phyloP scores from a whole-genome alignment of 2,888 invertebrate species.

The Antheraea assamensis region DNA sequence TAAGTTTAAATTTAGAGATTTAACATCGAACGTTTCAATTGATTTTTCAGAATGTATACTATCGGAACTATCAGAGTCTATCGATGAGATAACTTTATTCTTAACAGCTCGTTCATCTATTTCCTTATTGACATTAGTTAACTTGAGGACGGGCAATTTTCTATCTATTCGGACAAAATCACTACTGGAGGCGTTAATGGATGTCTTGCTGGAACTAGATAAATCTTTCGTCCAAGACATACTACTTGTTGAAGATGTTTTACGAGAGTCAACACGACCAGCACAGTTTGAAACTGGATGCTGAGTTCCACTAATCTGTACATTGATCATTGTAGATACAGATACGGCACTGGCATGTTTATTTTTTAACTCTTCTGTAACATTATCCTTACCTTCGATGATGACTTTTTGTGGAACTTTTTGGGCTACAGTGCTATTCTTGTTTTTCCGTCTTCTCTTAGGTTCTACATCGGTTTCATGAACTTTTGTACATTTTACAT shows the following conservation, averaged over 20 bases:
- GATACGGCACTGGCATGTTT: background rate
- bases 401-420: constrained; percentile 4
- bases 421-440: constrained; percentile 16
- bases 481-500: background rate
- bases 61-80: constrained; percentile 24
- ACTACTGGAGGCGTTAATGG: constrained; percentile 48
- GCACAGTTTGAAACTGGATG: constrained; percentile 11
- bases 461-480: constrained; percentile 16
- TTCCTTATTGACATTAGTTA: constrained; percentile 42
- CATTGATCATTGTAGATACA: background rate
- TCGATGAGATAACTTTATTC: constrained; percentile 26
- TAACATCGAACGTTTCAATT: constrained; percentile 24
- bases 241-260: constrained; percentile 44
- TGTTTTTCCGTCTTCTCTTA: background rate
- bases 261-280: constrained; percentile 36
- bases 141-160: constrained; percentile 57
- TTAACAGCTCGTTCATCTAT: constrained; percentile 18
- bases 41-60: constrained; percentile 24
- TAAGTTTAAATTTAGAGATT: constrained; percentile 34
- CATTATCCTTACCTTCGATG: background rate
- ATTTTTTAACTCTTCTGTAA: constrained; percentile 2
- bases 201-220: constrained; percentile 58
- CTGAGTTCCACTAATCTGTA: background rate
- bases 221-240: constrained; percentile 69
- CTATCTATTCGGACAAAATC: constrained; percentile 60